phyloP scores from a whole-genome alignment of 2,888 invertebrate genomes.

The Lasioglossum pauxillum region DNA sequence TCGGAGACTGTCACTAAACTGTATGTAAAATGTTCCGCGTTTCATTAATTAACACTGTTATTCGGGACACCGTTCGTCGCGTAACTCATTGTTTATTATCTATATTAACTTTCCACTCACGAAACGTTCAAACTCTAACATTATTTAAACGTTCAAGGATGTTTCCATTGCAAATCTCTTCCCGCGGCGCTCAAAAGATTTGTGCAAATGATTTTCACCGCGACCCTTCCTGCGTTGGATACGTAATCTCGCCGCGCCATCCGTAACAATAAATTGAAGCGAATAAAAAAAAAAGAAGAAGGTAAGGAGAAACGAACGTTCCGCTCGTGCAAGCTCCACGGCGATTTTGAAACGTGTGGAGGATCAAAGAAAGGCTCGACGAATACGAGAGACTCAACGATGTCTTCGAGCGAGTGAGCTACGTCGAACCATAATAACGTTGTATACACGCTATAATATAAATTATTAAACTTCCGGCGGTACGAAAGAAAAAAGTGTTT shows the following conservation, averaged over 20 bases:
- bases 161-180: slow-evolving; percentile 39
- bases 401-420: slow-evolving; percentile 35
- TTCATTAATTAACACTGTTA: not conserved
- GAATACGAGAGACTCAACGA: slow-evolving; percentile 13
- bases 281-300: not conserved
- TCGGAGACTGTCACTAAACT: not conserved
- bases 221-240: slow-evolving; percentile 16
- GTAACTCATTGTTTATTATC: not conserved
- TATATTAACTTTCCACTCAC: not conserved
- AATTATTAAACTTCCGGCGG: slow-evolving; percentile 62
- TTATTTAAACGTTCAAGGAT: not conserved
- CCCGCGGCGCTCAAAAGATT: slow-evolving; percentile 23
- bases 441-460: slow-evolving; percentile 56
- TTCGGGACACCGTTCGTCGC: not conserved
- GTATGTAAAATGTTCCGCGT: not conserved
- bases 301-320: slow-evolving; percentile 13
- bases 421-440: slow-evolving; percentile 38
- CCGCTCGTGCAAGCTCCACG: slow-evolving; percentile 15
- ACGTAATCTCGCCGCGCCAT: slow-evolving; percentile 25
- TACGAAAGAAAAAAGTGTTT: slow-evolving; percentile 54
- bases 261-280: not conserved
- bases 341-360: not conserved
- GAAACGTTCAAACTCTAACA: not conserved
- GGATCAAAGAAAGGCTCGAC: slow-evolving; percentile 14
- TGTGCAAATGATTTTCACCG: slow-evolving; percentile 23